phyloP scores from a whole-genome alignment of 2,113 vertebrate genomes.

The Gorsachius goisagi region DNA sequence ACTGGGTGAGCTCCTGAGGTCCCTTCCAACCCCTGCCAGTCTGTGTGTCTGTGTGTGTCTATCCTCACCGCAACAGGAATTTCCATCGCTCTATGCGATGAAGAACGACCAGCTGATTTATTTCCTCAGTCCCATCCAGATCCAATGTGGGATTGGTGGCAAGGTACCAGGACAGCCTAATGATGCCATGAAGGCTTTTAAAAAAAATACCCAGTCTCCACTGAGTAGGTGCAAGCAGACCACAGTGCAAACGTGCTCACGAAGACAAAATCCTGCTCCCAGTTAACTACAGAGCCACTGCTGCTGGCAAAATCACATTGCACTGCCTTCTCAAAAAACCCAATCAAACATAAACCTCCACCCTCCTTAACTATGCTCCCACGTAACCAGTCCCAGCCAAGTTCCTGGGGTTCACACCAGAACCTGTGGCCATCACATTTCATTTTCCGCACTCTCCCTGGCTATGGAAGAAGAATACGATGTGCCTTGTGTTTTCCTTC shows the following conservation, averaged over 20 bases:
- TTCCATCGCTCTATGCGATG: not conserved
- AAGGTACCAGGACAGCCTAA: not conserved
- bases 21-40: too few relatives aligned
- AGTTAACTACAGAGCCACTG: slow-evolving; percentile 49
- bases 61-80: not conserved
- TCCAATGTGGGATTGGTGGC: not conserved
- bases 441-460: not conserved
- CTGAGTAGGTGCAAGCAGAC: slow-evolving; percentile 12
- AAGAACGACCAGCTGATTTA: not conserved
- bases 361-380: not conserved
- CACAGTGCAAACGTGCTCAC: not conserved
- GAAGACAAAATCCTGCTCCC: slow-evolving; percentile 24
- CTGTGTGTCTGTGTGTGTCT: too few relatives aligned
- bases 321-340: not conserved
- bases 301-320: not conserved
- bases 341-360: not conserved
- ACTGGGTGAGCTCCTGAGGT: too few relatives aligned
- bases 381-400: slow-evolving; percentile 10
- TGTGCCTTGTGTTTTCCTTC: slow-evolving; percentile 19
- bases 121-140: not conserved
- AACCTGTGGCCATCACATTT: slow-evolving; percentile 32
- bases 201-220: not conserved
- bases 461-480: not conserved
- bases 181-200: not conserved
- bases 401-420: slow-evolving; percentile 42